These are phyloP conservation scores for Amphipoea lucens DNA, from an alignment of 2,888 invertebrate species.

Conservation along the genomic window DNA sequence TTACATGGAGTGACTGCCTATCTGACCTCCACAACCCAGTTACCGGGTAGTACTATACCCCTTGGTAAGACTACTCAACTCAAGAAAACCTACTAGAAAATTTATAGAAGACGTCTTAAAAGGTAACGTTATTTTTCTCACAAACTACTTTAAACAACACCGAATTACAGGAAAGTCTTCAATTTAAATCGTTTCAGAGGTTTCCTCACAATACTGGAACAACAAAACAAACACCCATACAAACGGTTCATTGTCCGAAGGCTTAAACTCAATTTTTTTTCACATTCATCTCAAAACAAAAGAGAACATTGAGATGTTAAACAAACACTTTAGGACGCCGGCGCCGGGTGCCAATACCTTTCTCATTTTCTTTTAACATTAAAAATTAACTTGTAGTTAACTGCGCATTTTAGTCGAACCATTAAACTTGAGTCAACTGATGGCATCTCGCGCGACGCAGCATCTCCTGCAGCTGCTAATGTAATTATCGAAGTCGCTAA, in stretches of 20 bases:
- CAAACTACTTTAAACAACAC: conserved; percentile 4
- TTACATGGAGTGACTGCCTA: too few species aligned
- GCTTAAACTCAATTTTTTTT: neutral
- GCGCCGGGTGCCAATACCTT: conserved; percentile 1
- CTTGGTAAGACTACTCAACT: neutral
- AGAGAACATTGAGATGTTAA: conserved; percentile 2
- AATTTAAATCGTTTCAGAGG: conserved; percentile 17
- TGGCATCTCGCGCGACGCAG: conserved; percentile 34
- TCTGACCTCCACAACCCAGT: too few species aligned
- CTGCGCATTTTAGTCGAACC: conserved; percentile 36
- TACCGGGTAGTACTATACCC: too few species aligned
- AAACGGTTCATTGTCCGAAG: conserved; percentile 22
- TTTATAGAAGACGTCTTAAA: neutral
- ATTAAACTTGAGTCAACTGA: conserved; percentile 61
- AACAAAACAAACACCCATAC: conserved; percentile 9
- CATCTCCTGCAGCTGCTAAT: conserved; percentile 55
- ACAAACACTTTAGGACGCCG: neutral
- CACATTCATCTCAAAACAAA: conserved; percentile 14
- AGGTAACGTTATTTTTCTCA: neutral
- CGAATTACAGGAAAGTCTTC: neutral
- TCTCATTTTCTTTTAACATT: conserved; percentile 22
- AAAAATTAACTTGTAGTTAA: conserved; percentile 42
- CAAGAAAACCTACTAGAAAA: neutral
- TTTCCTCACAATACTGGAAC: conserved; percentile 9
- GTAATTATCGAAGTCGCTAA: conserved; percentile 61